phyloP scores from a whole-genome alignment of 2,797 vertebrate genomes.

The Mus minutoides region DNA sequence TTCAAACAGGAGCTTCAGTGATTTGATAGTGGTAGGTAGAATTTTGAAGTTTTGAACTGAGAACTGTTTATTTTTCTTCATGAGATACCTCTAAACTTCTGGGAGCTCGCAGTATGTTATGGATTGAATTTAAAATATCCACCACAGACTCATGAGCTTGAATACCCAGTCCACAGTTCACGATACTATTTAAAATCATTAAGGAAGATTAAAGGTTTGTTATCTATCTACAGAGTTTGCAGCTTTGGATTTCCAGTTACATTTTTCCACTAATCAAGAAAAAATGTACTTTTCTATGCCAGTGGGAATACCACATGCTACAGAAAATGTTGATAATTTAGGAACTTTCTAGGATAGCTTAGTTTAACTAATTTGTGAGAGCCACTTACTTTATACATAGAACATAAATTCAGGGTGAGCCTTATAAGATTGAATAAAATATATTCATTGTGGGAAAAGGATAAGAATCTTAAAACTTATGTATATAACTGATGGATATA shows the following conservation, averaged over 20 bases:
- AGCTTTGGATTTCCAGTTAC: background rate
- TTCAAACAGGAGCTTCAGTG: background rate
- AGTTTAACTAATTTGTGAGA: background rate
- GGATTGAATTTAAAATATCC: background rate
- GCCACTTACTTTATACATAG: too few species aligned
- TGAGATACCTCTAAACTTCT: background rate
- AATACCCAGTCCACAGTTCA: background rate
- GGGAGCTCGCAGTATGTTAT: background rate
- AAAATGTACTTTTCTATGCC: background rate
- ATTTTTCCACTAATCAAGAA: background rate
- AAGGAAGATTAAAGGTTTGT: too few species aligned
- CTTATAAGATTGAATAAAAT: background rate
- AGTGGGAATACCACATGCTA: background rate
- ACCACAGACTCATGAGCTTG: background rate
- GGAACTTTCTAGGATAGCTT: too few species aligned
- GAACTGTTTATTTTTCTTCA: background rate
- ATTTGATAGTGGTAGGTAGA: background rate
- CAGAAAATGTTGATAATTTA: background rate
- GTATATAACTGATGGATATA: background rate
- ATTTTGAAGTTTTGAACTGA: background rate
- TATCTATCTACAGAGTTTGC: too few species aligned
- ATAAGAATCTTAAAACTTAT: background rate
- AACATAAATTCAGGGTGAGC: background rate
- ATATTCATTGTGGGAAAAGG: background rate
- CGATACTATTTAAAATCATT: background rate